These are phyloP conservation scores for Actinia tenebrosa DNA, from an alignment of 64 coral and sea anemone genomes.

Conservation along the genomic window DNA sequence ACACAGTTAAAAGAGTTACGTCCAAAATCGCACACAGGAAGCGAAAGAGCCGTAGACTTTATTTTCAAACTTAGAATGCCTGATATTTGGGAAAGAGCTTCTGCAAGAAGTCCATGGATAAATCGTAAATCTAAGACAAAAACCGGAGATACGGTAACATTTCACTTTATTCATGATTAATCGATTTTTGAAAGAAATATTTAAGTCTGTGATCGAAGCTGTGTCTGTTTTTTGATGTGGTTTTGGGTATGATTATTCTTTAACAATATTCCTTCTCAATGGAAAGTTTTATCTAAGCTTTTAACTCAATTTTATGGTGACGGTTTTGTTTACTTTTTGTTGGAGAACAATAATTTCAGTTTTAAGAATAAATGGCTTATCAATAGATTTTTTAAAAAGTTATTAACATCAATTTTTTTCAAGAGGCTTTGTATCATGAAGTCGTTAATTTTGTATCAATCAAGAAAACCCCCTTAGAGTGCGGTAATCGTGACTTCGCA, in stretches of 20 bases:
- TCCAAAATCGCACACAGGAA: slow-evolving; percentile 19
- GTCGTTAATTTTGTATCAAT: background rate
- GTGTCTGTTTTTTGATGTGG: background rate
- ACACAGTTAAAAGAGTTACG: slow-evolving; percentile 17
- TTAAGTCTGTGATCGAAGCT: too few relatives aligned
- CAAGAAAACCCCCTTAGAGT: background rate
- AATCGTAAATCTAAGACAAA: slow-evolving; percentile 19
- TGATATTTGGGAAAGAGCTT: slow-evolving; percentile 33
- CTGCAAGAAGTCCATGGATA: slow-evolving; percentile 25
- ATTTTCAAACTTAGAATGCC: slow-evolving; percentile 22
- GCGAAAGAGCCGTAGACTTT: slow-evolving; percentile 46
- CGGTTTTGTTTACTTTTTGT: background rate
- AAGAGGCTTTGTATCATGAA: background rate
- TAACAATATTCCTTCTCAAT: background rate
- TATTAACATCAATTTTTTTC: background rate
- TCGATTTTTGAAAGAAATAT: background rate
- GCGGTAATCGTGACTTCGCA: background rate
- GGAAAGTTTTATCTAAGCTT: too few relatives aligned
- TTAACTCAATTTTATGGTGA: background rate
- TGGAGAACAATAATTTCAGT: background rate
- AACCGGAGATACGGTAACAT: slow-evolving; percentile 1
- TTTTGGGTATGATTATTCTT: background rate
- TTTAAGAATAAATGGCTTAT: background rate
- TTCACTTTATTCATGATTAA: background rate
- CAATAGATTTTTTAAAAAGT: background rate